Conservation (phyloP, 2,888 invertebrate genomes). For the Apomyelois bistriatella region DNA sequence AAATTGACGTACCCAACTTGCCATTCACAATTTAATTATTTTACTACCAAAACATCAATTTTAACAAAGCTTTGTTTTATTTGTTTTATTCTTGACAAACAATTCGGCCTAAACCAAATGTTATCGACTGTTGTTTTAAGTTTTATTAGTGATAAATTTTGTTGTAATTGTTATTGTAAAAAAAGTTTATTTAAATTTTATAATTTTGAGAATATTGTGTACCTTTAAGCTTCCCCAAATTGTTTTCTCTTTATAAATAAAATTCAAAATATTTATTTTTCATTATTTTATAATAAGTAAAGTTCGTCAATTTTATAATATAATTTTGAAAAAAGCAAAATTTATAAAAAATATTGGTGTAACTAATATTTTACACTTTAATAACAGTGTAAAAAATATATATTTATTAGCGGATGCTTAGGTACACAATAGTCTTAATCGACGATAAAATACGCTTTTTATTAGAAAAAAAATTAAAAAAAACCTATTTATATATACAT, state of each 20-base stretch:
- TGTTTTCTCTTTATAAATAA: background rate
- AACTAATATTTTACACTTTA: too few species aligned
- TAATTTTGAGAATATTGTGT: background rate
- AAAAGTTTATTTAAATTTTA: background rate
- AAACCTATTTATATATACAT: constrained; percentile 5
- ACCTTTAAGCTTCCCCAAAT: background rate
- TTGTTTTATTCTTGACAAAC: background rate
- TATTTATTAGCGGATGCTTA: background rate
- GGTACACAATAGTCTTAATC: background rate
- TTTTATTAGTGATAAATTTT: constrained; percentile 5
- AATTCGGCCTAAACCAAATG: constrained; percentile 3
- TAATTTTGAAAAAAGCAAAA: too few species aligned
- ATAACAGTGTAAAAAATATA: too few species aligned
- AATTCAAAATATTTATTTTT: too few species aligned
- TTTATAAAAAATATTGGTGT: too few species aligned
- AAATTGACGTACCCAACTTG: background rate
- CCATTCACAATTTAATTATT: background rate
- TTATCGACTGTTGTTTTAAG: background rate
- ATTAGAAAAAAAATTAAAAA: background rate
- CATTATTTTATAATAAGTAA: too few species aligned
- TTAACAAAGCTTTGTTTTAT: background rate
- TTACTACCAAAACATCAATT: background rate
- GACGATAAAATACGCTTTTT: constrained; percentile 4
- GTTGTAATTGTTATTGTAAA: constrained; percentile 4
- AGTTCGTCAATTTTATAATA: too few species aligned